Conservation (phyloP, 2,113 vertebrate genomes). For the Atrichornis clamosus region DNA sequence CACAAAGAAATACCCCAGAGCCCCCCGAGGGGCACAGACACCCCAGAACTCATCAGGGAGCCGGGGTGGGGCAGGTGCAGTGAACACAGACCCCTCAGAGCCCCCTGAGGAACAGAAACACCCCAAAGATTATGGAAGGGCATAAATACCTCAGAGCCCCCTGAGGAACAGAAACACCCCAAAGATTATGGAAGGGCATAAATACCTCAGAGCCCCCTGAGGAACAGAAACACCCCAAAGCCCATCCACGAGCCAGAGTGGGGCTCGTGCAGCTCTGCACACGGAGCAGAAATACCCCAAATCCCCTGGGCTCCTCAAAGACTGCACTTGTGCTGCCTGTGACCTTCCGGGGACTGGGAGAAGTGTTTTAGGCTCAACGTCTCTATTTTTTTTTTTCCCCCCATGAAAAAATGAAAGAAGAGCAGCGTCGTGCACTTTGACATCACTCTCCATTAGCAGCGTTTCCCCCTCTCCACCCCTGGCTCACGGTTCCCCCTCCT, state of each 20-base stretch:
- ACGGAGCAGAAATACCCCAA: background rate
- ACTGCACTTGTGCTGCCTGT: background rate
- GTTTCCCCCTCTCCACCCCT: rapidly evolving
- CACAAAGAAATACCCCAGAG: background rate
- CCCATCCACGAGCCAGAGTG: rapidly evolving
- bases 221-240: background rate
- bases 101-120: no score
- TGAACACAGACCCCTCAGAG: background rate
- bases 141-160: background rate
- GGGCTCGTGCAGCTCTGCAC: rapidly evolving
- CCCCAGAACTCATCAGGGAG: background rate
- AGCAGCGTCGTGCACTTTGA: background rate
- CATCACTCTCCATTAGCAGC: background rate
- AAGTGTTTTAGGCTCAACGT: background rate
- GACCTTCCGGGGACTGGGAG: background rate
- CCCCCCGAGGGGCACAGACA: background rate
- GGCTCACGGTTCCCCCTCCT: background rate
- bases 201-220: background rate
- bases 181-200: no score
- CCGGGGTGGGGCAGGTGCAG: background rate
- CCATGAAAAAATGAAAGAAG: background rate
- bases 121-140: no score
- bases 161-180: background rate
- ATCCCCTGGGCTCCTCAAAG: background rate
- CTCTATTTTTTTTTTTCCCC: background rate